A percentile compares a stretch with the other conserved stretches of the same genome.
Conservation (phyloP, 2,113 vertebrate genomes). For the Empidonax alnorum region DNA sequence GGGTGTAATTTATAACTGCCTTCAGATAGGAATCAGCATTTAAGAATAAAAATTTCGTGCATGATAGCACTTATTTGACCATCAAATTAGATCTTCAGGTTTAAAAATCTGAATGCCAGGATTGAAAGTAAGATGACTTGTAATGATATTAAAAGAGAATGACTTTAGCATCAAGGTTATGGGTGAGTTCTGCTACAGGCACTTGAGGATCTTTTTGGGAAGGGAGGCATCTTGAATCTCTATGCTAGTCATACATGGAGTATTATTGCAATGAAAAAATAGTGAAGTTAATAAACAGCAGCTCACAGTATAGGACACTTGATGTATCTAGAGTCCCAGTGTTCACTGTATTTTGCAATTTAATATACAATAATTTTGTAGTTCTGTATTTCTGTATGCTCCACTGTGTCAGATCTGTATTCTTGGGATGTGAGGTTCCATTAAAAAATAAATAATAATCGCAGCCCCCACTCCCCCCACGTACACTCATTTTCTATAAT, state of each 20-base stretch:
- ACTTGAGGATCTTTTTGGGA: conserved; percentile 1
- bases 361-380: conserved; percentile 55
- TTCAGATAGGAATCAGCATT: conserved; percentile 11
- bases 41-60: background rate
- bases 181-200: conserved; percentile 34
- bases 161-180: conserved; percentile 15
- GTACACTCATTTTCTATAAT: conserved; percentile 80
- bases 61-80: background rate
- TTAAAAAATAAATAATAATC: conserved; percentile 81
- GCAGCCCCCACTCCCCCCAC: conserved; percentile 57
- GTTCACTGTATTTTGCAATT: conserved; percentile 64
- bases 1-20: conserved; percentile 11
- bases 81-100: background rate
- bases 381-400: conserved; percentile 63
- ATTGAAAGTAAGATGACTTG: conserved; percentile 27
- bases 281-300: conserved; percentile 40
- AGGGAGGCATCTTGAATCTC: conserved; percentile 57
- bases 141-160: conserved; percentile 49
- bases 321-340: conserved; percentile 17
- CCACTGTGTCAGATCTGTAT: conserved; percentile 70
- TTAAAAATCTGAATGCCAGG: conserved; percentile 36
- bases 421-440: conserved; percentile 72
- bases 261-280: conserved; percentile 48
- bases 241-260: conserved; percentile 15
- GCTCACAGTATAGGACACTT: conserved; percentile 13